Evolutionary conservation across 2,888 invertebrate genomes (phyloP), one percentile per base, ranked within the genome.

Genomic region (Mesochorus sp.): DNA sequence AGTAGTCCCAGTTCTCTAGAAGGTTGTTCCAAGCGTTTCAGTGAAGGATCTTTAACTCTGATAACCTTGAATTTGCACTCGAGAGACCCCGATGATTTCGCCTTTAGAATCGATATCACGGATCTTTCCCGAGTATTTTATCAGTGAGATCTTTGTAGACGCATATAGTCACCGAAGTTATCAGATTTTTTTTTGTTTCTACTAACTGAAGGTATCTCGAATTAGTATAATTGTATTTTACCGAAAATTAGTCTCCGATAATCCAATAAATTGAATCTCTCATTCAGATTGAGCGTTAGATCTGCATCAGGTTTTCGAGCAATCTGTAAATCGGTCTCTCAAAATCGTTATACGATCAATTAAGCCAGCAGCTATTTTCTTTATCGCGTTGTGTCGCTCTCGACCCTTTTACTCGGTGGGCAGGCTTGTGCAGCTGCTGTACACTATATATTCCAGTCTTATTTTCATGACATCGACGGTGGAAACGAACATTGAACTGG

Each of bases 401-500:
- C 28, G 6, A 12, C 5, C 28, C 28, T 14, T 12, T 10, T 10
- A 12, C 21, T 8, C 6, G 24, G 28, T 2, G 14, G 12, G 28
- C 6, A 0, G 28, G 5, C n/a, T 28, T 26, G 26, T 42, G 66
- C 53, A 47, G 28, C 34, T 34, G 51, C 66, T 51, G 53, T 44
- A n/a, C 28, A 19, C 6, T n/a, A 28, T 42, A 55, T 39, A 42
- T 67, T 53, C 67, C n/a, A 42, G 44, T 44, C 31, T 62, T 72
- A 72, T 72, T 64, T 64, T 73, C 64, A 47, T 47, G 71, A 55
- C n/a, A 51, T 31, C 28, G 28, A 49, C 12, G 55, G 26, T 19
- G 24, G 17, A 21, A 47, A 47, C n/a, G 34, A 26, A 26, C 37
- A 14, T 34, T 47, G 37, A 34, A 51, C 28, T 39, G 62, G 37